Conservation (phyloP, 2,113 vertebrate genomes). For the Forbesichthys papilliferus region DNA sequence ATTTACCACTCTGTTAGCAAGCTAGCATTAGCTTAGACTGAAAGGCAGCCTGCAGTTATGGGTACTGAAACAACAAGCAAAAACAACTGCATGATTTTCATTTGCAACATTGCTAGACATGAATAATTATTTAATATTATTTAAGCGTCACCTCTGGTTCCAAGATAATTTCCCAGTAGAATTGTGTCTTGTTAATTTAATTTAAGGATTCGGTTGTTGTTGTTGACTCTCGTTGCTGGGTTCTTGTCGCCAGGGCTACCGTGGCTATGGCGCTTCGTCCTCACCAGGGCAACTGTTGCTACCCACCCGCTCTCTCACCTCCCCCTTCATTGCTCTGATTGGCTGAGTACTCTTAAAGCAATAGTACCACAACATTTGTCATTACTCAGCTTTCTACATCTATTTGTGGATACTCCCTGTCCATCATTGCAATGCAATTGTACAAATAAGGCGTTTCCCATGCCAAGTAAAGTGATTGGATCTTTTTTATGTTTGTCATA, state of each 20-base stretch:
- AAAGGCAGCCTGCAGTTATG: constrained; percentile 54
- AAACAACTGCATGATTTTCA: constrained; percentile 60
- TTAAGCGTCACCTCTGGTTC: constrained; percentile 75
- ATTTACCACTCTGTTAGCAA: constrained; percentile 30
- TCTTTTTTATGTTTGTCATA: constrained; percentile 24
- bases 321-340: constrained; percentile 65
- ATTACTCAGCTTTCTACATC: constrained; percentile 43
- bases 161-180: constrained; percentile 70
- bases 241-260: constrained; percentile 98
- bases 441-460: constrained; percentile 1
- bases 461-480: constrained; percentile 15
- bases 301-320: constrained; percentile 83
- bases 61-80: constrained; percentile 66
- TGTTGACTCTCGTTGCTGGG: constrained; percentile 97
- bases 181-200: constrained; percentile 72
- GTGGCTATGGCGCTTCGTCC: constrained; percentile 98
- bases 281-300: constrained; percentile 99
- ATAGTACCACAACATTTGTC: constrained; percentile 23
- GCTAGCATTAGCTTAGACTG: constrained; percentile 54
- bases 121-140: constrained; percentile 45
- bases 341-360: constrained; percentile 59
- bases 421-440: constrained; percentile 12
- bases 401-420: constrained; percentile 41
- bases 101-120: constrained; percentile 50
- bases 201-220: constrained; percentile 81